Evolutionary conservation across 2,797 vertebrate genomes (phyloP), one percentile per base, ranked within the genome.

Genomic region (Capromys pilorides): DNA sequence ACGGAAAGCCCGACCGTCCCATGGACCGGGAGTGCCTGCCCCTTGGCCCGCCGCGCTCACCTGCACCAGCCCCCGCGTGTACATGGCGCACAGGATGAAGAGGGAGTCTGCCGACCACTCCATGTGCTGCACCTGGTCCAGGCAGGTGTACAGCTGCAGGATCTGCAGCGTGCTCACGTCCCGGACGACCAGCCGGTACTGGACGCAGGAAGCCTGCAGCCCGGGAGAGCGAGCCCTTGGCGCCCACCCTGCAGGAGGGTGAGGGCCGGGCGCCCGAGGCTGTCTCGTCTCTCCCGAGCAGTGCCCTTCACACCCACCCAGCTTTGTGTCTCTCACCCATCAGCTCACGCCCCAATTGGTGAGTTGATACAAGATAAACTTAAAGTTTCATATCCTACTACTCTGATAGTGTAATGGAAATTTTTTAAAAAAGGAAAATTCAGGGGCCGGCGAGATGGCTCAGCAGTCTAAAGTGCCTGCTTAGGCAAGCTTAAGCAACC

Each of bases 81-180:
- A 99, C 99, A 99, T 99, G 90, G 99, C 99, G 5, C 99, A 99
- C 14, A 99, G 97, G 78, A 99, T 98, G 96, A 99, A 99, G 28
- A 99, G 98, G 0, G 99, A 99, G 96, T 99, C 99, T 0, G 99
- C 99, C 0, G 99, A 99, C 99, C 99, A 99, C 57, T 99, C 99
- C 31, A 99, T 96, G 86, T 99, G 96, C 78, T 99, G 98, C 96
- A 99, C 98, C 98, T 99, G 99, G 97, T 99, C 99, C 97, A 99
- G 97, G 96, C 99, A 99, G 1, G 99, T 99, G 97, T 99, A 99
- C 19, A 99, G 98, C 91, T 99, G 99, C 3, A 98, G 95, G 82
- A 99, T 97, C 98, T 99, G 99, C 26, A 99, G 98, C 4, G 98
- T 99, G 93, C 31, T 97, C 2, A 97, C 98, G 11, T 99, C 99